Evolutionary conservation across 2,113 vertebrate species (phyloP).

Genomic region (Symphodus melops): DNA sequence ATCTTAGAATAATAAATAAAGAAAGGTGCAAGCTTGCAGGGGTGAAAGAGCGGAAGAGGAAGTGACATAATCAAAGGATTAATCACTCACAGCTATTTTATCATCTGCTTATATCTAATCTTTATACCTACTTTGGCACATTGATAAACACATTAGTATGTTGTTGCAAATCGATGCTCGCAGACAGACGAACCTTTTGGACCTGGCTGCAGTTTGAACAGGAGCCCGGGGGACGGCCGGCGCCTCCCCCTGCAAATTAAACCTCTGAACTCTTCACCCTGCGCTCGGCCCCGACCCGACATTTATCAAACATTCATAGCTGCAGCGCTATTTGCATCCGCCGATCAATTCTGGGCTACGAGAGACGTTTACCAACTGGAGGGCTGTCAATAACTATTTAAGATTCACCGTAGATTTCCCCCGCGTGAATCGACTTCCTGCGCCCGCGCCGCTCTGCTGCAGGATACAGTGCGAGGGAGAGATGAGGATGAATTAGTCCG

Average conservation of each 20-base stretch:
- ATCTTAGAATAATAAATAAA: background rate
- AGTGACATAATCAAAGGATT: constrained; percentile 3
- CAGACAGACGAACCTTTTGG: constrained; percentile 49
- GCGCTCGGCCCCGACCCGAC: constrained; percentile 32
- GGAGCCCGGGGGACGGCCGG: background rate
- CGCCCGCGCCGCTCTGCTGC: background rate
- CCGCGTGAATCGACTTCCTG: constrained; percentile 37
- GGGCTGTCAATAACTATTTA: constrained; percentile 68
- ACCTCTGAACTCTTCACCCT: constrained; percentile 70
- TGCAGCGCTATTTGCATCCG: constrained; percentile 59
- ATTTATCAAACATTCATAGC: constrained; percentile 72
- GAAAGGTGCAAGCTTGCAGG: background rate
- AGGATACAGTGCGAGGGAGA: constrained; percentile 13
- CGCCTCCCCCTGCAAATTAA: constrained; percentile 49
- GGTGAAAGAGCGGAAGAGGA: background rate
- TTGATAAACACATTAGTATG: constrained; percentile 71
- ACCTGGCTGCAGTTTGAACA: constrained; percentile 32
- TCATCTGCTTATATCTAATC: constrained; percentile 46
- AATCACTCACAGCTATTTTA: constrained; percentile 38
- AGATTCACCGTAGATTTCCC: constrained; percentile 59
- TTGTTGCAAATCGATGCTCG: constrained; percentile 51
- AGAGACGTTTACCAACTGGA: constrained; percentile 63
- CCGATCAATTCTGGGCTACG: constrained; percentile 57
- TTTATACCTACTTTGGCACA: constrained; percentile 29
- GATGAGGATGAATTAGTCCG: constrained; percentile 23